Evolutionary conservation across 2,797 vertebrate genomes (phyloP), one percentile per base, ranked within the genome.

Genomic region (Podarcis siculus): DNA sequence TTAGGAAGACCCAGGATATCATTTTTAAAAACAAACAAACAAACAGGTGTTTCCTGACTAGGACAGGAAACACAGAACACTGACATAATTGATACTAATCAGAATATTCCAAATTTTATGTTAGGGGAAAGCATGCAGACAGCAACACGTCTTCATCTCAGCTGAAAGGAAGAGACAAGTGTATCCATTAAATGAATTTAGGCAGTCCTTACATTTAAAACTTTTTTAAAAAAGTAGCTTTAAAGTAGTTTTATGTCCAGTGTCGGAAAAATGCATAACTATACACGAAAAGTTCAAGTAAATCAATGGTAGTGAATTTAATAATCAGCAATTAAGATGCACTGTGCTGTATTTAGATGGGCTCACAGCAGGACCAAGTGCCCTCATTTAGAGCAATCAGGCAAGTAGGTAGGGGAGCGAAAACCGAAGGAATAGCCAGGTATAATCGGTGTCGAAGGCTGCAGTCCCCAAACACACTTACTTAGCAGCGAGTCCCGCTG

Each of bases 1-100:
- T 92, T 90, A 15, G 83, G 83, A 71, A 89, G 86, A 91, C 90
- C 67, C 0, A 69, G 87, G 25, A 89, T 87, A 87, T 78, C 15
- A 35, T 39, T 35, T 80, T 25, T 58, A 27, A 67, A 39, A 2
- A 55, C 49, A 55, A 55, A 55, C 49, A 49, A 55, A 10, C 30
- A 32, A 17, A 45, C 30, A 67, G 9, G 5, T 42, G 25, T 19
- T 55, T 83, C 27, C 61, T 27, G 83, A 39, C 2, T 45, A 32
- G n/a, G 35, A 3, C 35, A 42, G 25, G 61, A 55, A 69, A 49
- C 25, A 1, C 75, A 88, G 83, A 91, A 83, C 37, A 49, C 4
- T 80, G 42, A 35, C 86, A 23, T 27, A 35, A 21, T 58, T 13
- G 42, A 66, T n/a, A 89, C 77, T 87, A 64, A 75, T 58, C 82